phyloP scores from a whole-genome alignment of 1,140 invertebrate species.

The Nylanderia fulva region DNA sequence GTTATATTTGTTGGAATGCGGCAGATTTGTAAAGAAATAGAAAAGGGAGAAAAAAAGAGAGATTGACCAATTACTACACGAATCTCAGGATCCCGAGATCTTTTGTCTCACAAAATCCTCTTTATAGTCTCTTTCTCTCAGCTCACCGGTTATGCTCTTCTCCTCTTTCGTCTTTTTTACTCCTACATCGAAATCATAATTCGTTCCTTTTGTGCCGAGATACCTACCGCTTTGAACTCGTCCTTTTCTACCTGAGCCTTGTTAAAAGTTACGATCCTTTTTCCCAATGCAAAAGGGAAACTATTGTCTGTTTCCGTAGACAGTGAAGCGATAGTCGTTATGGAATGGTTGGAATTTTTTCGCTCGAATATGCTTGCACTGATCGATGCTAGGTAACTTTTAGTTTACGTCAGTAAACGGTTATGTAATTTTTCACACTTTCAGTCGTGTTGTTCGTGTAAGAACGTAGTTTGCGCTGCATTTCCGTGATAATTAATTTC shows the following conservation, averaged over 20 bases:
- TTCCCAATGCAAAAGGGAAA: background rate
- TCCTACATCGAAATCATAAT: slow-evolving; percentile 52
- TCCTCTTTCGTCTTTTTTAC: slow-evolving; percentile 43
- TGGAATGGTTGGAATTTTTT: background rate
- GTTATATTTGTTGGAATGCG: background rate
- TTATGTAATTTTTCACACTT: slow-evolving; percentile 23
- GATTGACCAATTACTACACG: slow-evolving; percentile 68
- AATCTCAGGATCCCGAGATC: slow-evolving; percentile 48
- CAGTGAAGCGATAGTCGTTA: background rate
- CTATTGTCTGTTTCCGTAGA: background rate
- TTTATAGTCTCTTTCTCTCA: background rate
- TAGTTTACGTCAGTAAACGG: background rate
- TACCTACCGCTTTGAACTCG: slow-evolving; percentile 41
- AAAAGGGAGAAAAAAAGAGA: slow-evolving; percentile 32
- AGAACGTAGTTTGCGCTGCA: background rate
- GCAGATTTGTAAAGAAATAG: background rate
- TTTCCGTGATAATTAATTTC: slow-evolving; percentile 50
- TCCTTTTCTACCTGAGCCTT: slow-evolving; percentile 40
- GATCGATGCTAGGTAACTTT: background rate
- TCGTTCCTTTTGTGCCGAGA: slow-evolving; percentile 45
- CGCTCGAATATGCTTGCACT: too few relatives aligned
- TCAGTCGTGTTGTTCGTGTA: background rate
- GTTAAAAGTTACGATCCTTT: slow-evolving; percentile 48
- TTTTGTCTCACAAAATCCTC: slow-evolving; percentile 67
- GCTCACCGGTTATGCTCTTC: background rate